Conservation (phyloP, 2,888 invertebrate genomes). For the Idaea straminata region DNA sequence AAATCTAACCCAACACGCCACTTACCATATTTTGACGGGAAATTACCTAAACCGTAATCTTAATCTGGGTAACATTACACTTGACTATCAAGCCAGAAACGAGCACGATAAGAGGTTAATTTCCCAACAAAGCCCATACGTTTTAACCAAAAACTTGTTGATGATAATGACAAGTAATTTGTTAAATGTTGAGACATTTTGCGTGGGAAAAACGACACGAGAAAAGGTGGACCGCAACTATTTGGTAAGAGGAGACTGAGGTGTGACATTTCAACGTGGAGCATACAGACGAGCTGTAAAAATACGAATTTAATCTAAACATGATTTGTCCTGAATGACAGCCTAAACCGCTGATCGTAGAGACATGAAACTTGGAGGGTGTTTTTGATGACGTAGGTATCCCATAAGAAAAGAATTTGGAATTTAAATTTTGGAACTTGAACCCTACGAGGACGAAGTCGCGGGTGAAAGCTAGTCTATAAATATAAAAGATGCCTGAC, state of each 20-base stretch:
- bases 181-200: slow-evolving; percentile 38
- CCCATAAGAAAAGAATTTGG: too few species aligned
- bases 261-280: slow-evolving; percentile 11
- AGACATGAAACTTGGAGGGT: too few species aligned
- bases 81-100: neutral
- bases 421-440: too few species aligned
- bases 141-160: slow-evolving; percentile 27
- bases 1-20: slow-evolving; percentile 4
- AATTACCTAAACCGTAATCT: neutral
- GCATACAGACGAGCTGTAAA: neutral
- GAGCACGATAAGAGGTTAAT: slow-evolving; percentile 19
- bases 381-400: too few species aligned
- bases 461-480: too few species aligned
- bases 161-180: slow-evolving; percentile 38
- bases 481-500: too few species aligned
- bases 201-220: slow-evolving; percentile 31
- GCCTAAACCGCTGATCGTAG: too few species aligned
- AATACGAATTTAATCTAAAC: neutral
- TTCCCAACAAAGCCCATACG: slow-evolving; percentile 24
- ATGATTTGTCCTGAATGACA: too few species aligned
- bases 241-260: slow-evolving; percentile 32
- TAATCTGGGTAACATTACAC: slow-evolving; percentile 2
- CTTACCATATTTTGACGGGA: neutral
- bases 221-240: slow-evolving; percentile 34
- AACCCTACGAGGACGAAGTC: too few species aligned